Evolutionary conservation across 2,888 invertebrate species (phyloP).

Genomic region (Euclidia mi): DNA sequence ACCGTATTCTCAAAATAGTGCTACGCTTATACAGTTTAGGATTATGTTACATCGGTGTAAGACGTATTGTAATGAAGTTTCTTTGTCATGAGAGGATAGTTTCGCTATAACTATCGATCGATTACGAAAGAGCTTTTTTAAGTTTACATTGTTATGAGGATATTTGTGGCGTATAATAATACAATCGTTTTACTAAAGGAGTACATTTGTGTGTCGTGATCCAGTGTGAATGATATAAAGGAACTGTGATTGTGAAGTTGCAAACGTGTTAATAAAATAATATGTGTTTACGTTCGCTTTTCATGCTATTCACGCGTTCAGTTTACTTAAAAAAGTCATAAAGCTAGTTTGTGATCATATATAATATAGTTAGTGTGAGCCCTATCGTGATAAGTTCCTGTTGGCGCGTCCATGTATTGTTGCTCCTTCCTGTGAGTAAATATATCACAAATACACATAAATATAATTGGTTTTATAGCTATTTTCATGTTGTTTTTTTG

Average conservation of each 20-base stretch:
- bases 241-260: slow-evolving; percentile 53
- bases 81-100: slow-evolving; percentile 85
- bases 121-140: slow-evolving; percentile 85
- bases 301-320: slow-evolving; percentile 58
- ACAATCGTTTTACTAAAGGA: slow-evolving; percentile 46
- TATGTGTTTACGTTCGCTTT: slow-evolving; percentile 71
- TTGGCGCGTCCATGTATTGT: slow-evolving; percentile 89
- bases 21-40: slow-evolving; percentile 48
- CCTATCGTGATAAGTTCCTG: slow-evolving; percentile 66
- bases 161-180: slow-evolving; percentile 29
- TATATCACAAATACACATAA: no score
- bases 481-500: slow-evolving; percentile 1
- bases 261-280: slow-evolving; percentile 63
- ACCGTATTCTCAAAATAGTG: slow-evolving; percentile 57
- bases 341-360: slow-evolving; percentile 53
- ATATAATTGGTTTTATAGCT: slow-evolving; percentile 7
- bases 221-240: slow-evolving; percentile 24
- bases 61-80: slow-evolving; percentile 67
- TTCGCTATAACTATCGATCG: slow-evolving; percentile 86
- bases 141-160: slow-evolving; percentile 60
- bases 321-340: slow-evolving; percentile 64
- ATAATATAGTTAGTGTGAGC: slow-evolving; percentile 68
- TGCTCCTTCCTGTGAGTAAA: slow-evolving; percentile 88
- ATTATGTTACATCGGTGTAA: slow-evolving; percentile 39
- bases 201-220: slow-evolving; percentile 48